Conservation (phyloP, 2,113 vertebrate species). For the Gracilinanus agilis region DNA sequence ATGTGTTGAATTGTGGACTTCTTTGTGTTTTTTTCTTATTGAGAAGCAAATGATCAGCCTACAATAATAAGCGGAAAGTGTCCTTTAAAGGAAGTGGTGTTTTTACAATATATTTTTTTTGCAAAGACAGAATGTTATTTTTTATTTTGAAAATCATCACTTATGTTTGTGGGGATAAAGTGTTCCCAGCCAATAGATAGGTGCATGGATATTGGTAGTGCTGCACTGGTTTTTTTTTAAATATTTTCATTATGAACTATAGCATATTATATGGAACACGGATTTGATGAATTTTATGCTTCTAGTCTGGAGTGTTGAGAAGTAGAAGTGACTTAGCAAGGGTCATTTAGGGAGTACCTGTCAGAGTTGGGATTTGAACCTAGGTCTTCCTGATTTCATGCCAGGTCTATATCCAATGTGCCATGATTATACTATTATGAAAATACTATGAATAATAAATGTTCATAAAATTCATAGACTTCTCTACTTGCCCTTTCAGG, state of each 20-base stretch:
- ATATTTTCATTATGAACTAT: constrained; percentile 9
- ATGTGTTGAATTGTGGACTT: constrained; percentile 24
- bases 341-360: background rate
- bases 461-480: constrained; percentile 26
- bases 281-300: background rate
- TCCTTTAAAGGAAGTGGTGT: constrained; percentile 25
- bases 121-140: background rate
- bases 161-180: constrained; percentile 32
- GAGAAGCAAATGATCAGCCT: background rate
- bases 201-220: constrained; percentile 24
- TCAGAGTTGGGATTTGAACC: background rate
- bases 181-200: constrained; percentile 6
- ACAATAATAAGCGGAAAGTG: background rate
- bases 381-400: background rate
- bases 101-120: constrained; percentile 47
- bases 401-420: background rate
- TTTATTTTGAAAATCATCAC: constrained; percentile 16
- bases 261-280: background rate
- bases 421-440: constrained; percentile 26
- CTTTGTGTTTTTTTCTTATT: constrained; percentile 30
- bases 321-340: background rate
- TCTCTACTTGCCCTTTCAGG: constrained; percentile 43
- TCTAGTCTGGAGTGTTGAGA: constrained; percentile 12
- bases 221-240: background rate
- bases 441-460: constrained; percentile 9